phyloP scores from a whole-genome alignment of 2,113 vertebrate genomes.

The Platysternon megacephalum region DNA sequence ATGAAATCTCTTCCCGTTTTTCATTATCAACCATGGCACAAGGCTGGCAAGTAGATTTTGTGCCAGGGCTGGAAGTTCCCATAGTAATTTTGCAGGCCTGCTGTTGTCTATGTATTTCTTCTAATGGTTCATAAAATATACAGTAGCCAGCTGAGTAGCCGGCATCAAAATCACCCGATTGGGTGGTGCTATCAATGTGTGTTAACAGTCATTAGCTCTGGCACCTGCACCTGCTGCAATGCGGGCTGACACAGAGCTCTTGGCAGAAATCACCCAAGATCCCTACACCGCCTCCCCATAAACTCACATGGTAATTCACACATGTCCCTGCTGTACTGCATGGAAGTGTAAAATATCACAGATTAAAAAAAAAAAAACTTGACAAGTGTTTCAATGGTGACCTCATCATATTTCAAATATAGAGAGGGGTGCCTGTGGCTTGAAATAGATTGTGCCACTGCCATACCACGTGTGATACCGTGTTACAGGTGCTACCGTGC shows the following conservation, averaged over 20 bases:
- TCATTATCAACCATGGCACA: not conserved
- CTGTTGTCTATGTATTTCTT: not conserved
- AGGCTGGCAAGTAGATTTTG: not conserved
- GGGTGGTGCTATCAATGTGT: not conserved
- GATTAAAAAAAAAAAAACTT: not conserved
- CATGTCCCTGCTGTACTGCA: not conserved
- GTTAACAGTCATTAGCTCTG: not conserved
- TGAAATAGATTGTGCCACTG: not conserved
- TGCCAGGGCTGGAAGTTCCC: not conserved
- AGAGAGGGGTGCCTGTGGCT: not conserved
- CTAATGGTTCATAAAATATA: not conserved
- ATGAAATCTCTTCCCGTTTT: not conserved
- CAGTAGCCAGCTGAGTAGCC: not conserved
- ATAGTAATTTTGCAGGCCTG: not conserved
- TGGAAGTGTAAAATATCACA: not conserved
- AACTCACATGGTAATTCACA: not conserved
- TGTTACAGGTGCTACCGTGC: not conserved
- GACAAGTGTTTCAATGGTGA: not conserved
- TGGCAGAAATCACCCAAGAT: not conserved
- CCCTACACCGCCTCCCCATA: not conserved
- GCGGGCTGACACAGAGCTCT: not conserved
- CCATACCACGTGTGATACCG: not conserved
- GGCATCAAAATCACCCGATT: not conserved
- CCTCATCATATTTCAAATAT: not conserved
- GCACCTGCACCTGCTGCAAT: not conserved